Conservation (phyloP, 2,113 vertebrate species). For the Lamprologus callipterus region DNA sequence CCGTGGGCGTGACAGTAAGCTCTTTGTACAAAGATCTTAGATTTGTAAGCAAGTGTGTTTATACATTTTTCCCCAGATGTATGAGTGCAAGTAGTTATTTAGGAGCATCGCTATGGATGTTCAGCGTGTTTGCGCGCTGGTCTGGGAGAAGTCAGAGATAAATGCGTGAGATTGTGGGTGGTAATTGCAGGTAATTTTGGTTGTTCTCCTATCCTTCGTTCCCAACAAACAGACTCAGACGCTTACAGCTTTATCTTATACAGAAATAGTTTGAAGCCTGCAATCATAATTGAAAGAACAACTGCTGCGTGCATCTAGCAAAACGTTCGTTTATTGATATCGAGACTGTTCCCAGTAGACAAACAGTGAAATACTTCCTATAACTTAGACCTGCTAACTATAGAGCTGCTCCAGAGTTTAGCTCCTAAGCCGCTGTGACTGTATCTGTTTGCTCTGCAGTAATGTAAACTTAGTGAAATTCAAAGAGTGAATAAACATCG, state of each 20-base stretch:
- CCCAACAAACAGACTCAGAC: conserved; percentile 2
- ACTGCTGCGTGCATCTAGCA: neutral
- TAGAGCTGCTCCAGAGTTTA: neutral
- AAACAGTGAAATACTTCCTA: neutral
- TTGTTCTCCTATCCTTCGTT: conserved; percentile 8
- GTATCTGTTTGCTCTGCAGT: neutral
- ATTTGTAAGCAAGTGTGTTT: conserved; percentile 37
- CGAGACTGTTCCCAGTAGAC: neutral
- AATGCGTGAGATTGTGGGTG: conserved; percentile 27
- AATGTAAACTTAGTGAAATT: neutral
- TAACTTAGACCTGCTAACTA: neutral
- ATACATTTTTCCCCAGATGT: conserved; percentile 12
- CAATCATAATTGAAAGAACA: neutral
- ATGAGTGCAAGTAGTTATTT: conserved; percentile 21
- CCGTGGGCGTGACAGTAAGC: conserved; percentile 29
- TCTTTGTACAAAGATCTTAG: conserved; percentile 28
- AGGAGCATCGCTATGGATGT: neutral
- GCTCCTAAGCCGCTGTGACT: neutral
- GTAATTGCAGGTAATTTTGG: conserved; percentile 61
- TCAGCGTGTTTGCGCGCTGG: neutral
- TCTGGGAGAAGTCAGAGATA: conserved; percentile 16
- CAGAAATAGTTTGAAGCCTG: neutral
- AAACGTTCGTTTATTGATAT: neutral
- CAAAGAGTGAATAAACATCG: neutral
- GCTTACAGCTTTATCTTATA: neutral